Conservation (phyloP, 1,140 invertebrate species). For the Ceratosolen fusciceps region DNA sequence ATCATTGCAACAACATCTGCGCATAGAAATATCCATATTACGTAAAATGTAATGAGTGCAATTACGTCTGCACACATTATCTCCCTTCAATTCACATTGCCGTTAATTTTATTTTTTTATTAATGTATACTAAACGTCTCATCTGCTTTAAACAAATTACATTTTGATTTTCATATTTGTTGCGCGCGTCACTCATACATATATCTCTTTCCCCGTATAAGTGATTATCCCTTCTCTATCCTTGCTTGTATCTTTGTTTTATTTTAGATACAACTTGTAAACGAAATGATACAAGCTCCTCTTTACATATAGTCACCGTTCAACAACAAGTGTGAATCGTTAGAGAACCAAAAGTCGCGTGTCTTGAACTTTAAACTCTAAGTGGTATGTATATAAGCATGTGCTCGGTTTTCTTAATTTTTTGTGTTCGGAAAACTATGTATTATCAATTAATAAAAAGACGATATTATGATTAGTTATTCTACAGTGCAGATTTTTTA, state of each 20-base stretch:
- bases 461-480: no score
- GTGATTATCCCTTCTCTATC: slow-evolving; percentile 9
- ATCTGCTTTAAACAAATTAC: neutral
- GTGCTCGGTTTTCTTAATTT: neutral
- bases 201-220: neutral
- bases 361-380: neutral
- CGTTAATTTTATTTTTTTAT: neutral
- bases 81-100: neutral
- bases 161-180: neutral
- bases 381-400: neutral
- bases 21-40: neutral
- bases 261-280: neutral
- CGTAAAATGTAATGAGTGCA: neutral
- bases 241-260: neutral
- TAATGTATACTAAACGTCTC: neutral
- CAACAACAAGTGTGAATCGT: neutral
- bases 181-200: neutral
- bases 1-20: neutral
- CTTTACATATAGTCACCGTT: neutral
- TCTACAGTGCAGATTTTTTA: no score
- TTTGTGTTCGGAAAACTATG: neutral
- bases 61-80: neutral
- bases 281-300: neutral
- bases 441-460: neutral
- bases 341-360: neutral